Evolutionary conservation across 2,113 vertebrate genomes (phyloP).

Genomic region (Apteryx owenii): DNA sequence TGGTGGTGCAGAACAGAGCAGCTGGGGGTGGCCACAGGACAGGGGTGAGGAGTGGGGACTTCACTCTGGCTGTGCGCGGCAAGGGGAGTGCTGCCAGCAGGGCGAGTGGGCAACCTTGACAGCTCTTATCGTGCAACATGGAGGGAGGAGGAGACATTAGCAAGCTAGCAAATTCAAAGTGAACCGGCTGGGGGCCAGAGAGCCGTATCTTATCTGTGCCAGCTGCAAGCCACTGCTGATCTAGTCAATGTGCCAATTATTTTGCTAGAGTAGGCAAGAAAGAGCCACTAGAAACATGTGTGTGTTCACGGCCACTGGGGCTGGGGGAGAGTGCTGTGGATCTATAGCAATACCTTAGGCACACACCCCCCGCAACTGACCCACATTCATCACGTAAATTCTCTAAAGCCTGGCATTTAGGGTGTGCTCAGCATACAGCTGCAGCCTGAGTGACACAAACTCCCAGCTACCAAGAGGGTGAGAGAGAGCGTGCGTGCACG

Average conservation of each 20-base stretch:
- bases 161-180: background rate
- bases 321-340: rapidly evolving
- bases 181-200: background rate
- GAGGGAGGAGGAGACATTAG: background rate
- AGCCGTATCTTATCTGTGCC: constrained; percentile 5
- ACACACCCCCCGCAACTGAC: background rate
- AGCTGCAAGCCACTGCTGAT: constrained; percentile 14
- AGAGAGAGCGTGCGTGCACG: rapidly evolving
- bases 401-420: background rate
- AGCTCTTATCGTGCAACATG: background rate
- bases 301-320: rapidly evolving
- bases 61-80: background rate
- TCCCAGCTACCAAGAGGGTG: rapidly evolving
- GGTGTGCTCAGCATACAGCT: background rate
- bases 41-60: background rate
- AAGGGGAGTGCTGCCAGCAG: background rate
- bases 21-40: background rate
- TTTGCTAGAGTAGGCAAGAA: background rate
- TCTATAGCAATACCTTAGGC: background rate
- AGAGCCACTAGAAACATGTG: background rate
- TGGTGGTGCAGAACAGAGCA: background rate
- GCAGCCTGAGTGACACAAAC: background rate
- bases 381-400: background rate
- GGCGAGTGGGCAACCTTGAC: background rate
- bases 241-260: background rate